These are phyloP conservation scores for Tychaedon coryphoeus DNA, from an alignment of 2,113 vertebrate species.

Conservation along the genomic window DNA sequence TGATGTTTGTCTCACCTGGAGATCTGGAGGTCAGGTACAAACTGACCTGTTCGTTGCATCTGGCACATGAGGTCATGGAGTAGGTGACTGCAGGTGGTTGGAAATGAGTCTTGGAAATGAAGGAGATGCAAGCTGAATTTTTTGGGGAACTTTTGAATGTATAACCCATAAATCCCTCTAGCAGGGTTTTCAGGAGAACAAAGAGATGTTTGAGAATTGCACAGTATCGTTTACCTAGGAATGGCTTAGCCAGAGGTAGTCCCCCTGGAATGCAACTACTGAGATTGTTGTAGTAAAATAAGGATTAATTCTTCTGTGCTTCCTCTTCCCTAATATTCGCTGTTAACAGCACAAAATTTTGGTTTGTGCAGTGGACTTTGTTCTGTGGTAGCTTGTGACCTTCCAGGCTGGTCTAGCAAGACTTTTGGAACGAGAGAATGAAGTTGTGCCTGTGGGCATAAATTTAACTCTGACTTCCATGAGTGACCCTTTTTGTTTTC, in stretches of 20 bases:
- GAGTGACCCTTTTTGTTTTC: background rate
- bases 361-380: background rate
- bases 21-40: background rate
- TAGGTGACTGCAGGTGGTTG: background rate
- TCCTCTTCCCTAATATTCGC: background rate
- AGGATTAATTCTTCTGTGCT: background rate
- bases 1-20: background rate
- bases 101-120: background rate
- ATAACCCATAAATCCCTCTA: fast-evolving
- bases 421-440: background rate
- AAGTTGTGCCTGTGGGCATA: background rate
- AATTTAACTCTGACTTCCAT: background rate
- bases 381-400: background rate
- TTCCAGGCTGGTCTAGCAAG: background rate
- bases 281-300: background rate
- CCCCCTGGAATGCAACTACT: background rate
- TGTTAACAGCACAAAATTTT: background rate
- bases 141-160: background rate
- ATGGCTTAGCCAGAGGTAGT: background rate
- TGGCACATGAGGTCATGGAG: background rate
- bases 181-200: background rate
- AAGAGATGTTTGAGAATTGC: background rate
- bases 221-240: background rate
- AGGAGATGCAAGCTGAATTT: background rate
- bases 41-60: background rate